phyloP scores from a whole-genome alignment of 2,888 invertebrate species.

The Cybosia mesomella region DNA sequence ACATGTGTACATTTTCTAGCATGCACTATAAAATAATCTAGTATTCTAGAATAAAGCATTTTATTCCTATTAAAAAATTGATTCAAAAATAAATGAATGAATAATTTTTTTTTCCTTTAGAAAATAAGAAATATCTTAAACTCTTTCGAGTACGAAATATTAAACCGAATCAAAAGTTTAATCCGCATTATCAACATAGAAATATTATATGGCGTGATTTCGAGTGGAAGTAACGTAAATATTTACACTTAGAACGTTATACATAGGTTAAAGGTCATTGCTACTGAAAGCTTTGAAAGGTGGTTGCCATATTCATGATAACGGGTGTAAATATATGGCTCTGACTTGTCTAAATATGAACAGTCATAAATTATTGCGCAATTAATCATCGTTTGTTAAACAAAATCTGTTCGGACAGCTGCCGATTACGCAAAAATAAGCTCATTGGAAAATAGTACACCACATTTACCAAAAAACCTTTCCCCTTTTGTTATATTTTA shows the following conservation, averaged over 20 bases:
- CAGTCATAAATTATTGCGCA: neutral
- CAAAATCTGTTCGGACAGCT: neutral
- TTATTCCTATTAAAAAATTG: too few relatives aligned
- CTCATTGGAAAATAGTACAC: neutral
- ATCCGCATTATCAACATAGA: neutral
- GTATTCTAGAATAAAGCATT: too few relatives aligned
- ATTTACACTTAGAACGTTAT: slow-evolving; percentile 14
- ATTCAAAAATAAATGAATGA: too few relatives aligned
- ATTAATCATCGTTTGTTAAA: neutral
- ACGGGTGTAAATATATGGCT: slow-evolving; percentile 8
- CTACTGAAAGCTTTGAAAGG: neutral
- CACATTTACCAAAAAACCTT: too few relatives aligned
- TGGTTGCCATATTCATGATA: neutral
- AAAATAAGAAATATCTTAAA: too few relatives aligned
- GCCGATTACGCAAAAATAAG: neutral
- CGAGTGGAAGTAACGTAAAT: slow-evolving; percentile 7
- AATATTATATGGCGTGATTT: neutral
- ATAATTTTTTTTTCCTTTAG: too few relatives aligned
- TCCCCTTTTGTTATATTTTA: too few relatives aligned
- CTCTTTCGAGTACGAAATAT: too few relatives aligned
- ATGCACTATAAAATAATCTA: too few relatives aligned
- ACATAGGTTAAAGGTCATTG: neutral
- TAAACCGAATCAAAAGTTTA: too few relatives aligned
- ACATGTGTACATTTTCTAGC: too few relatives aligned
- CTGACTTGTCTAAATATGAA: neutral